Percentiles rank a stretch among this genome's conserved stretches.
Evolutionary conservation across 1,140 invertebrate species (phyloP).

Genomic region (Drosophila ogumai): DNA sequence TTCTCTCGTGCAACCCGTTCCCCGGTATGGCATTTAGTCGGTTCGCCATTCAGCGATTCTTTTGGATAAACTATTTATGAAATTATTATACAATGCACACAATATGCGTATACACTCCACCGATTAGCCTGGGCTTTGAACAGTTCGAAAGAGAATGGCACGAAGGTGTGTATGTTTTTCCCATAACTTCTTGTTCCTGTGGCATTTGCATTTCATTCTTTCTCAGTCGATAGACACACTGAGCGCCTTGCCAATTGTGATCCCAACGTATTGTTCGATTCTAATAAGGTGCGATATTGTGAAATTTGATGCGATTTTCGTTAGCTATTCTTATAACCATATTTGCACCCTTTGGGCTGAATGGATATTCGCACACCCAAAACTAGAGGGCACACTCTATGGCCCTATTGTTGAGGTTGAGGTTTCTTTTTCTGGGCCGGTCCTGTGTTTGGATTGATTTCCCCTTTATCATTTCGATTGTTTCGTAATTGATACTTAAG

Average conservation of each 20-base stretch:
- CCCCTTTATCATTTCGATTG: conserved; percentile 60
- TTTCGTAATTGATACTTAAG: conserved; percentile 66
- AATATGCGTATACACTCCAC: conserved; percentile 76
- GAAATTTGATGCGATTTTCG: conserved; percentile 84
- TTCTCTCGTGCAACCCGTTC: conserved; percentile 47
- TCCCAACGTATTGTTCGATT: conserved; percentile 61
- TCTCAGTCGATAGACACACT: not conserved
- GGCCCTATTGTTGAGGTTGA: conserved; percentile 66
- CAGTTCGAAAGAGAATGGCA: conserved; percentile 12
- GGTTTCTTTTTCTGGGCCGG: conserved; percentile 38
- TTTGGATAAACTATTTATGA: conserved; percentile 81
- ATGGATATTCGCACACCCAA: conserved; percentile 32
- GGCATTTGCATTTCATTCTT: conserved; percentile 46
- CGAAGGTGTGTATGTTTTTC: conserved; percentile 80
- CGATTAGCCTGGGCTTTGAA: conserved; percentile 58
- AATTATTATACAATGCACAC: conserved; percentile 78
- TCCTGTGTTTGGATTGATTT: conserved; percentile 43
- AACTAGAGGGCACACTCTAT: conserved; percentile 49
- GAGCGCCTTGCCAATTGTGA: conserved; percentile 33
- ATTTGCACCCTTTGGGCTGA: conserved; percentile 52
- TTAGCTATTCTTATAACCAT: conserved; percentile 56
- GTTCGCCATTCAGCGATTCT: conserved; percentile 71
- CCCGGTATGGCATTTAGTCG: conserved; percentile 64
- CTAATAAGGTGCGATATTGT: conserved; percentile 84
- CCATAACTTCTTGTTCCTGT: conserved; percentile 75